Evolutionary conservation across 2,797 vertebrate species (phyloP).

Genomic region (Pseudocheirus occidentalis): DNA sequence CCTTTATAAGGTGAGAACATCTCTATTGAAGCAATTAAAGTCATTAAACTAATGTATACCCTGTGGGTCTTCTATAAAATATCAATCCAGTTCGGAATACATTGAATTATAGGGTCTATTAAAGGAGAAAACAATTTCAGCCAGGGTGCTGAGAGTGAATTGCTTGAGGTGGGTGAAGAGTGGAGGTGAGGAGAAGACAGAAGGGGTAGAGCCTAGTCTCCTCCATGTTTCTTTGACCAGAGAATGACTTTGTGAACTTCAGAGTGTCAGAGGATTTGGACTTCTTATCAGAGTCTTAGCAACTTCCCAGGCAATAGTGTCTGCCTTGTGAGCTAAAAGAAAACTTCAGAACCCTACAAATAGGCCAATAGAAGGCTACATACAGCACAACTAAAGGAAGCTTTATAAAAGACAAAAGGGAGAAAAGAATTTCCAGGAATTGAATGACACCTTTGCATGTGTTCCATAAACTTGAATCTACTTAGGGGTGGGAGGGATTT

Average conservation of each 20-base stretch:
- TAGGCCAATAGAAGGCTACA: background rate
- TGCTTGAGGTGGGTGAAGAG: background rate
- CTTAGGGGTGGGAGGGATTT: background rate
- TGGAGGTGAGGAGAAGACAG: background rate
- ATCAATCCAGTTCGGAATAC: background rate
- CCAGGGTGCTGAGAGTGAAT: background rate
- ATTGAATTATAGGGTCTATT: too few relatives aligned
- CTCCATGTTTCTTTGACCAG: background rate
- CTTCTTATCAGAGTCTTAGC: background rate
- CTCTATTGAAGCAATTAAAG: background rate
- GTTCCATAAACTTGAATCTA: background rate
- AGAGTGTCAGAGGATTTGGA: background rate
- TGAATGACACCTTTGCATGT: background rate
- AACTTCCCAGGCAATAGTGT: background rate
- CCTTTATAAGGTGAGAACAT: background rate
- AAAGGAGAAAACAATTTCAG: background rate
- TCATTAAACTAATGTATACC: background rate
- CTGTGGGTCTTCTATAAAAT: background rate
- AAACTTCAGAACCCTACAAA: background rate
- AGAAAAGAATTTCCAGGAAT: background rate
- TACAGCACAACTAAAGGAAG: background rate
- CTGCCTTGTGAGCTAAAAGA: background rate
- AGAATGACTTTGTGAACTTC: background rate
- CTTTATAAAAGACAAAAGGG: background rate
- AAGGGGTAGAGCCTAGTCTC: background rate